Evolutionary conservation across 2,797 vertebrate species (phyloP).

Genomic region (Anguilla anguilla): DNA sequence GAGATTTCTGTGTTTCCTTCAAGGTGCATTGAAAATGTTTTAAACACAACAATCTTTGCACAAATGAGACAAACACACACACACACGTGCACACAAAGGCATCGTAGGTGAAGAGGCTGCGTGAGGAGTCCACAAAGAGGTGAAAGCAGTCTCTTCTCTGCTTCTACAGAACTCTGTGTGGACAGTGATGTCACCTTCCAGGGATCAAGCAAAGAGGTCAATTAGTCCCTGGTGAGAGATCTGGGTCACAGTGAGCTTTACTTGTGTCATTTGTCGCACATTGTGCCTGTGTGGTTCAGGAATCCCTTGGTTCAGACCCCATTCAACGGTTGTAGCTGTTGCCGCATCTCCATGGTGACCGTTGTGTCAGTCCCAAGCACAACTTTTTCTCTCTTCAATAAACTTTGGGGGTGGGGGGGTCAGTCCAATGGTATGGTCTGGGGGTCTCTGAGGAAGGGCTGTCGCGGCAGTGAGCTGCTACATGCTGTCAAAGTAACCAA

Average conservation of each 20-base stretch:
- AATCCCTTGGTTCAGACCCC: constrained; percentile 1
- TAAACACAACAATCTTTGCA: neutral
- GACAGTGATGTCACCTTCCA: constrained; percentile 3
- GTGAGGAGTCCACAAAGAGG: neutral
- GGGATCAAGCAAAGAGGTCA: constrained; percentile 12
- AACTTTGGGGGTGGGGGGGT: neutral
- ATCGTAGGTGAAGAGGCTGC: neutral
- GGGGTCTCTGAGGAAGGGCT: neutral
- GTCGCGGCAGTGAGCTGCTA: neutral
- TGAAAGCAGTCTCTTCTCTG: constrained; percentile 4
- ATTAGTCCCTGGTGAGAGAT: constrained; percentile 8
- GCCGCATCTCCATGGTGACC: constrained; percentile 3
- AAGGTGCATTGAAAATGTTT: neutral
- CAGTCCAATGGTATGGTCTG: neutral
- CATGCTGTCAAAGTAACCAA: neutral
- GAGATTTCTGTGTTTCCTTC: neutral
- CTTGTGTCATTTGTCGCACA: neutral
- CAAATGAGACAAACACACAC: neutral
- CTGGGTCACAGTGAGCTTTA: neutral
- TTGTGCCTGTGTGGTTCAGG: neutral
- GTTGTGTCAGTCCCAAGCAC: neutral
- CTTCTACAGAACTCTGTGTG: constrained; percentile 9
- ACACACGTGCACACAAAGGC: neutral
- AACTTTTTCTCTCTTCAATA: constrained; percentile 1
- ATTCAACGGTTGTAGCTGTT: neutral